Percentiles rank a stretch among this genome's conserved stretches.
These are phyloP conservation scores for Notolabrus celidotus DNA, from an alignment of 2,797 vertebrate species.

Conservation along the genomic window DNA sequence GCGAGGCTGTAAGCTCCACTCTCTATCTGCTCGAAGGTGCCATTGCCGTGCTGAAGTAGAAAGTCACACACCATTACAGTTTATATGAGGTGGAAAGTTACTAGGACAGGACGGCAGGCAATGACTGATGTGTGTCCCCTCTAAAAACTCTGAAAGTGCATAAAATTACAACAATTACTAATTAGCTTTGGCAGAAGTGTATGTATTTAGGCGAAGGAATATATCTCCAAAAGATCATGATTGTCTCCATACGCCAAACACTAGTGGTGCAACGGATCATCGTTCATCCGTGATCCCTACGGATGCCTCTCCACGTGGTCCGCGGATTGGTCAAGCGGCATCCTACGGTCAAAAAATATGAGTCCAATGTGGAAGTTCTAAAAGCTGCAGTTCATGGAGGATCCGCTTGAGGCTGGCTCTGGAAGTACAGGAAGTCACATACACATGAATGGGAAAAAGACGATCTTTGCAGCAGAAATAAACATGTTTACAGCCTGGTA, in stretches of 20 bases:
- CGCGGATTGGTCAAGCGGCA: too few species aligned
- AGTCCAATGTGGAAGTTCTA: too few species aligned
- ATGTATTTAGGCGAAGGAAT: conserved; percentile 46
- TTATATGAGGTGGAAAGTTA: conserved; percentile 76
- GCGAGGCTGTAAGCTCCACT: conserved; percentile 32
- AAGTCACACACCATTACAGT: conserved; percentile 74
- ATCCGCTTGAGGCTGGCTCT: too few species aligned
- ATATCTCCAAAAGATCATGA: conserved; percentile 28
- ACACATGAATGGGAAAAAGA: too few species aligned
- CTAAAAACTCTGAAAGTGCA: conserved; percentile 60
- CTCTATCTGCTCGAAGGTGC: conserved; percentile 58
- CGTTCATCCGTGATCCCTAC: too few species aligned
- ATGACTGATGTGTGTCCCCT: conserved; percentile 70
- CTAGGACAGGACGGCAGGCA: conserved; percentile 56
- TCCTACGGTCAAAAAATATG: too few species aligned
- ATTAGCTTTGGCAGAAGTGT: conserved; percentile 42
- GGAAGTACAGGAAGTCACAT: too few species aligned
- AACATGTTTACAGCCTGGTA: too few species aligned
- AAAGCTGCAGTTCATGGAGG: too few species aligned
- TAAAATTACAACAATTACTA: conserved; percentile 63
- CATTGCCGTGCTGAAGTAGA: conserved; percentile 65
- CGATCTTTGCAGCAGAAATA: too few species aligned
- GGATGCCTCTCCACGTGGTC: too few species aligned
- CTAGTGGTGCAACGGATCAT: too few species aligned
- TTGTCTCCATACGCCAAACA: background rate